Evolutionary conservation across 2,113 vertebrate species (phyloP).

Genomic region (Limanda limanda): DNA sequence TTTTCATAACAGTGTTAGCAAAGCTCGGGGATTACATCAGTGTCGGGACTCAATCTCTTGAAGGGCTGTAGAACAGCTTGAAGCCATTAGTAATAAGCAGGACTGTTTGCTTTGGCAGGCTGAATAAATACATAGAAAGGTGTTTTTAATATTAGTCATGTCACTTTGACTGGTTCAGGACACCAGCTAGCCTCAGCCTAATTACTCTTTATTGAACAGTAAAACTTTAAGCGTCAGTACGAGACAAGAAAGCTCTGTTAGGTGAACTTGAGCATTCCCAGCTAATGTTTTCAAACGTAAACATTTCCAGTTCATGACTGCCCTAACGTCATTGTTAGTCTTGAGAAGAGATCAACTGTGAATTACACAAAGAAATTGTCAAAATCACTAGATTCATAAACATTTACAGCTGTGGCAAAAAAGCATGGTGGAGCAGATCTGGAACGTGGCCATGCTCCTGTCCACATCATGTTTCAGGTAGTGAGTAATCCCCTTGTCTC

Average conservation of each 20-base stretch:
- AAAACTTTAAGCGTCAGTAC: constrained; percentile 32
- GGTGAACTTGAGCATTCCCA: constrained; percentile 24
- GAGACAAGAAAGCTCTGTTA: constrained; percentile 37
- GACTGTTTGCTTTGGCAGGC: constrained; percentile 61
- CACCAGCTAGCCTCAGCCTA: constrained; percentile 29
- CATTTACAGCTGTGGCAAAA: constrained; percentile 29
- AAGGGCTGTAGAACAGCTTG: constrained; percentile 34
- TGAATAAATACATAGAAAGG: constrained; percentile 49
- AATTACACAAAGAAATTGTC: constrained; percentile 41
- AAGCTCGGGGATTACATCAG: constrained; percentile 58
- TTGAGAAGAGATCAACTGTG: constrained; percentile 32
- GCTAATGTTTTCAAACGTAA: constrained; percentile 46
- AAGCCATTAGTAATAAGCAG: constrained; percentile 61
- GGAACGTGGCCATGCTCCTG: constrained; percentile 21
- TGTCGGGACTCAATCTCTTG: constrained; percentile 27
- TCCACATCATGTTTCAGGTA: constrained; percentile 59
- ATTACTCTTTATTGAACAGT: constrained; percentile 67
- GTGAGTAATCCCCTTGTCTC: constrained; percentile 63
- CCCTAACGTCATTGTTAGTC: constrained; percentile 61
- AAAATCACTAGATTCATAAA: constrained; percentile 59
- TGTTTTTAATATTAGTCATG: constrained; percentile 52
- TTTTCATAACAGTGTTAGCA: constrained; percentile 32
- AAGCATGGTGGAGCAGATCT: background rate
- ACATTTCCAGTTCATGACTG: constrained; percentile 47
- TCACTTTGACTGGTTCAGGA: constrained; percentile 58